phyloP scores from a whole-genome alignment of 2,888 invertebrate species.

The Schrankia costaestrigalis region DNA sequence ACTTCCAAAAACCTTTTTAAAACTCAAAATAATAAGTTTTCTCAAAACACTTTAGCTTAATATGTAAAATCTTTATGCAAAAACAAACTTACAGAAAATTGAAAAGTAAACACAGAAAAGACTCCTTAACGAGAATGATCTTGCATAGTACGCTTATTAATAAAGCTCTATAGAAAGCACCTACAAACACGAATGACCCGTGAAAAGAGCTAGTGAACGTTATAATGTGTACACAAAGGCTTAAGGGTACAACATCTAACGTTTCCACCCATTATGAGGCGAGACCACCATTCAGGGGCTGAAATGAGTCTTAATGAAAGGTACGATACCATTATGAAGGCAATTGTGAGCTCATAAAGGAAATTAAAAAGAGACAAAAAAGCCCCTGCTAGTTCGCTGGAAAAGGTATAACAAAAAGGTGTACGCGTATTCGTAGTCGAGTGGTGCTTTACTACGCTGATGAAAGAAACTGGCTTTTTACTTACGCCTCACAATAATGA shows the following conservation, averaged over 20 bases:
- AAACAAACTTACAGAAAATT: too few species aligned
- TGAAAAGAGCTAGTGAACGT: conserved; percentile 55
- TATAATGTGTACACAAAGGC: conserved; percentile 62
- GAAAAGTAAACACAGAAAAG: too few species aligned
- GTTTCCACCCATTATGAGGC: conserved; percentile 64
- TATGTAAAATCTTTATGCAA: too few species aligned
- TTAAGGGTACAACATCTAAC: conserved; percentile 62
- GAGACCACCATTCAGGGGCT: conserved; percentile 65
- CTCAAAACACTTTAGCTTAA: too few species aligned
- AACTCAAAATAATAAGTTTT: too few species aligned
- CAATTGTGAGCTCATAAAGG: conserved; percentile 73
- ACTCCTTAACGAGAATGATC: too few species aligned
- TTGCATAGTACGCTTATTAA: conserved; percentile 52
- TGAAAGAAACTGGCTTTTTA: conserved; percentile 36
- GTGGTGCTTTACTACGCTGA: conserved; percentile 30
- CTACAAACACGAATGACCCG: conserved; percentile 53
- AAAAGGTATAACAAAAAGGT: conserved; percentile 44
- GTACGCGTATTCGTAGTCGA: conserved; percentile 28
- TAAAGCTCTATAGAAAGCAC: conserved; percentile 53
- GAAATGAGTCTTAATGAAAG: conserved; percentile 74
- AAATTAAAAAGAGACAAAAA: conserved; percentile 73
- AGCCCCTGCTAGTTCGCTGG: conserved; percentile 35
- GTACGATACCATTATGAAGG: conserved; percentile 74
- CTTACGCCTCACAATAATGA: conserved; percentile 16
- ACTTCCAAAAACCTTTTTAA: too few species aligned